phyloP scores from a whole-genome alignment of 2,113 vertebrate species.

The Pogonocichla stellata region DNA sequence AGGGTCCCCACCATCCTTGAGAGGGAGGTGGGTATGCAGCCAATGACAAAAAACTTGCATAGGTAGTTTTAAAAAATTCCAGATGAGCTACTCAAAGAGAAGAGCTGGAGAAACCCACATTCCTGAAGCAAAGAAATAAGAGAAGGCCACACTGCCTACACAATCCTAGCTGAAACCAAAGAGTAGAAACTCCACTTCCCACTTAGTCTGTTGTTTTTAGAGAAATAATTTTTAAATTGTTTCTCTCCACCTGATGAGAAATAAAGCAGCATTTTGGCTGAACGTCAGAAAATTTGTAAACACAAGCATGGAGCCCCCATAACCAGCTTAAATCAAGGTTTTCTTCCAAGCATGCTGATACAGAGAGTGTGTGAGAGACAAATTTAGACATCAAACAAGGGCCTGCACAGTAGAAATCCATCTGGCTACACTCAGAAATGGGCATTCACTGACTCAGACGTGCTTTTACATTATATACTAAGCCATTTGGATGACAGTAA shows the following conservation, averaged over 20 bases:
- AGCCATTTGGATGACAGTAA: slow-evolving; percentile 59
- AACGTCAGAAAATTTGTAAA: not conserved
- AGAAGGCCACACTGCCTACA: not conserved
- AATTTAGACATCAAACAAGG: slow-evolving; percentile 61
- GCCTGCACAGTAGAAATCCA: slow-evolving; percentile 55
- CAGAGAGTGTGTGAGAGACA: not conserved
- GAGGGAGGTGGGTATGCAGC: not conserved
- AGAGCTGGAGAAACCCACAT: not conserved
- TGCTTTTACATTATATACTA: slow-evolving; percentile 50
- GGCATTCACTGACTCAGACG: slow-evolving; percentile 35
- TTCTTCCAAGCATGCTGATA: slow-evolving; percentile 36
- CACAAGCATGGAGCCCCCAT: not conserved
- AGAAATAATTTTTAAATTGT: not conserved
- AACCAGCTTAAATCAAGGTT: slow-evolving; percentile 51
- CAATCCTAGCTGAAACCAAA: not conserved
- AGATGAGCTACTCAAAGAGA: not conserved
- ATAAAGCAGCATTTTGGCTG: slow-evolving; percentile 16
- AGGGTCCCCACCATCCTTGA: not conserved
- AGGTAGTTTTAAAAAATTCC: not conserved
- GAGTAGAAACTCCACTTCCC: not conserved
- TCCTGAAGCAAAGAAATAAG: not conserved
- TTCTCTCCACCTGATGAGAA: not conserved
- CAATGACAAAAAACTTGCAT: not conserved
- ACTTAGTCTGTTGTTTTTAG: not conserved
- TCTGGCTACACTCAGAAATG: slow-evolving; percentile 60